phyloP scores from a whole-genome alignment of 2,797 vertebrate genomes.

The Trematomus bernacchii region DNA sequence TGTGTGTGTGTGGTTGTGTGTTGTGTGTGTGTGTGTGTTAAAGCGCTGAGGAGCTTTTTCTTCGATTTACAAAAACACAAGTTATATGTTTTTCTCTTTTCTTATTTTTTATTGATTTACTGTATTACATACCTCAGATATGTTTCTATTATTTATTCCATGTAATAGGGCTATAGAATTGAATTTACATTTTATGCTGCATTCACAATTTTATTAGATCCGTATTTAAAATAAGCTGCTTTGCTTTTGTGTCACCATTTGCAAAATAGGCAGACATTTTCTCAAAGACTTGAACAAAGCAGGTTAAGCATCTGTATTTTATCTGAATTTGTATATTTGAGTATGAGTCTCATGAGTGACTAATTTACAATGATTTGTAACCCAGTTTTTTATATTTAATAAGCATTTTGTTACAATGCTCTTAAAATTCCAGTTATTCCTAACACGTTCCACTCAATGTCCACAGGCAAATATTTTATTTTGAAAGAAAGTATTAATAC shows the following conservation, averaged over 20 bases:
- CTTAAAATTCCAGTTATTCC: background rate
- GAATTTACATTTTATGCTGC: slow-evolving; percentile 7
- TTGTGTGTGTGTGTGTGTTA: no score
- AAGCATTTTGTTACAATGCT: background rate
- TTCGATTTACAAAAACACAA: background rate
- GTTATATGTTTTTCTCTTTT: background rate
- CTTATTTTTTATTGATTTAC: slow-evolving; percentile 2
- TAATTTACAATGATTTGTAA: no score
- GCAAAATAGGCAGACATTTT: background rate
- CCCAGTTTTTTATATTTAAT: background rate
- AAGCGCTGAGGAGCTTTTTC: slow-evolving; percentile 3
- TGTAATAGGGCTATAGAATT: background rate
- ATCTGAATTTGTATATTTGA: background rate
- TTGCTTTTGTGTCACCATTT: background rate
- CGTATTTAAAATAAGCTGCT: background rate
- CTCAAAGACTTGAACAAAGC: background rate
- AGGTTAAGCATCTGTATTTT: background rate
- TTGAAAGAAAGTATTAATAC: background rate
- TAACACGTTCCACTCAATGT: background rate
- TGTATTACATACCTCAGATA: background rate
- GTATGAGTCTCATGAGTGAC: background rate
- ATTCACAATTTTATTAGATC: background rate
- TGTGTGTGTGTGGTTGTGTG: background rate
- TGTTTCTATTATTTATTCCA: background rate
- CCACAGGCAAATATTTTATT: background rate